These are phyloP conservation scores for Proisotoma minuta DNA, from an alignment of 2,888 invertebrate genomes.

Conservation along the genomic window DNA sequence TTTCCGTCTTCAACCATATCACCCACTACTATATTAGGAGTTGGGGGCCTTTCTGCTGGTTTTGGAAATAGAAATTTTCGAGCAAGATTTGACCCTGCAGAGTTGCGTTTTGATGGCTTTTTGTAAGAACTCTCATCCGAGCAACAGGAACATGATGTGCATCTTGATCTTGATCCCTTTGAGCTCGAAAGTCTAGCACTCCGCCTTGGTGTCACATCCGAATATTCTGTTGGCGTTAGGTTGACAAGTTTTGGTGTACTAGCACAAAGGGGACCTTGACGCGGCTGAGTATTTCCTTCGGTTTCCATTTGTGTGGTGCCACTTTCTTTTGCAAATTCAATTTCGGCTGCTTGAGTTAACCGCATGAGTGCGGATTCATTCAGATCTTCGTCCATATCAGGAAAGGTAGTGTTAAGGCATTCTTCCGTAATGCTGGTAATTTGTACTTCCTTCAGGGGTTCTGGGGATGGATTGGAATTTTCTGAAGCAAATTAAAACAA, in stretches of 20 bases:
- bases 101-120: too few species aligned
- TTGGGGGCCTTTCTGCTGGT: too few species aligned
- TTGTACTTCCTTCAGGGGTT: too few species aligned
- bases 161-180: not conserved
- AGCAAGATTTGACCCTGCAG: too few species aligned
- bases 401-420: too few species aligned
- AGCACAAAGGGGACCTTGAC: not conserved
- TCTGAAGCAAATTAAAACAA: not conserved
- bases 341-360: not conserved
- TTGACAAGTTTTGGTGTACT: not conserved
- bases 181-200: too few species aligned
- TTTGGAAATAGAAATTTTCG: not conserved
- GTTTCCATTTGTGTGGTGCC: not conserved
- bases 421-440: too few species aligned
- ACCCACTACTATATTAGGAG: too few species aligned
- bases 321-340: not conserved
- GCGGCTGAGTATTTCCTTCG: not conserved
- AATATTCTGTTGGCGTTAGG: too few species aligned
- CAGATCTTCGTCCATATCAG: not conserved
- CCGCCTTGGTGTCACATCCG: too few species aligned
- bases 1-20: conserved; percentile 29
- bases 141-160: not conserved
- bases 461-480: not conserved
- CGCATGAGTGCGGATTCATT: conserved; percentile 10
- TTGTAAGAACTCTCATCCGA: not conserved